phyloP scores from a whole-genome alignment of 2,888 invertebrate genomes.

The Scaptomyza polygonia region DNA sequence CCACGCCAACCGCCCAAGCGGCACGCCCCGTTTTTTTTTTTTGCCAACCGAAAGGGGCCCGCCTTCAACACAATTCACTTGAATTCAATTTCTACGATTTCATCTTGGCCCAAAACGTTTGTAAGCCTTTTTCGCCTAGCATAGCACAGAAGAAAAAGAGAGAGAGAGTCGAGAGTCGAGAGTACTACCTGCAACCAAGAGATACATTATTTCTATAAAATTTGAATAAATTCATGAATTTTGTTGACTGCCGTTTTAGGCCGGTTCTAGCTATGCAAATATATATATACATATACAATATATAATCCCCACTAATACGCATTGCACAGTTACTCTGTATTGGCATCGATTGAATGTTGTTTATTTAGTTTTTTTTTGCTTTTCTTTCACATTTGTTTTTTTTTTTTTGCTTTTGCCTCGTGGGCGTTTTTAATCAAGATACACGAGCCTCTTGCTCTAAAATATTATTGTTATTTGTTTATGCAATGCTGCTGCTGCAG shows the following conservation, averaged over 20 bases:
- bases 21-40: too few relatives aligned
- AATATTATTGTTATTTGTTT: slow-evolving; percentile 65
- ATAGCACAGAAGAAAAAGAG: slow-evolving; percentile 4
- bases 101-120: slow-evolving; percentile 69
- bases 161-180: too few relatives aligned
- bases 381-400: too few relatives aligned
- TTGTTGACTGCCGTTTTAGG: slow-evolving; percentile 52
- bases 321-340: slow-evolving; percentile 47
- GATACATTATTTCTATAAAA: slow-evolving; percentile 43
- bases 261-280: slow-evolving; percentile 15
- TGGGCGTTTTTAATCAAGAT: slow-evolving; percentile 67
- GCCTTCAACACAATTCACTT: slow-evolving; percentile 57
- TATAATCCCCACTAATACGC: slow-evolving; percentile 63
- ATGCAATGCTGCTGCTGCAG: slow-evolving; percentile 39
- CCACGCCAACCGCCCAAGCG: slow-evolving; percentile 8
- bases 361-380: slow-evolving; percentile 7
- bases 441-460: slow-evolving; percentile 51
- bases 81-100: slow-evolving; percentile 77
- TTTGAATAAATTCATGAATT: slow-evolving; percentile 79
- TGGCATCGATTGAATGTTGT: slow-evolving; percentile 42
- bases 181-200: neutral
- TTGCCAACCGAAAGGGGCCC: neutral
- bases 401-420: slow-evolving; percentile 27
- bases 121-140: slow-evolving; percentile 44
- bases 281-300: neutral